Base-by-base conservation (phyloP, 2,113 vertebrate genomes). In the Hippoglossus stenolepis region DNA sequence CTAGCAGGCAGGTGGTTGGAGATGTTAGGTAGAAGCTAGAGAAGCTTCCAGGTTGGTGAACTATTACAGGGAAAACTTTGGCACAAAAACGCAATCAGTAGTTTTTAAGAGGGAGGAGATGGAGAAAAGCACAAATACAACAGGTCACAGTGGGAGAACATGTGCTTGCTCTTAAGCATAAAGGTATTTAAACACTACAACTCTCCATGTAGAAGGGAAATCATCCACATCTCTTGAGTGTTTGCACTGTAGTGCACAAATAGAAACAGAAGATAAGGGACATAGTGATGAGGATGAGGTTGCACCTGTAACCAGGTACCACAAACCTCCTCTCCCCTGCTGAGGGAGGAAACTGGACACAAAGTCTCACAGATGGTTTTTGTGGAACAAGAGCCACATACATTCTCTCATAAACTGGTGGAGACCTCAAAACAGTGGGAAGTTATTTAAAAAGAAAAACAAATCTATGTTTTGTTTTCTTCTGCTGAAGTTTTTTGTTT, bases 371-470 rank as follows among this genome's bases (percentile, higher is more conserved):
- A n/a, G 8, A 54, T 20, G 51, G 2, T 53, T 53, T 88, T 89
- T 91, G 90, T 81, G 89, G 91, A 84, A 82, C 88, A 56, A 80
- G 69, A 90, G 88, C 85, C 87, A 90, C 90, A 93, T 91, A 90
- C 88, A 90, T 77, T 77, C 86, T 92, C 88, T 91, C 79, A 89
- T 90, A 93, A 93, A 90, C 81, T 77, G 80, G 71, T 82, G 76
- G 89, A 84, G 89, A 89, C 85, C 84, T 90, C 85, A 65, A 77
- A 79, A 75, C 89, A 85, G 88, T 89, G 85, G 81, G 79, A 79
- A 80, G 83, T 90, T 79, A 87, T 86, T 24, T 14, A 35, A 5
- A 43, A 82, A 81, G 79, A 72, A 89, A 68, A 89, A 82, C 65
- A 31, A 62, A 51, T 51, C 47, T 49, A 7, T 49, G 5, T 49